Evolutionary conservation across 2,888 invertebrate genomes (phyloP).

Genomic region (Augiades crinisus): DNA sequence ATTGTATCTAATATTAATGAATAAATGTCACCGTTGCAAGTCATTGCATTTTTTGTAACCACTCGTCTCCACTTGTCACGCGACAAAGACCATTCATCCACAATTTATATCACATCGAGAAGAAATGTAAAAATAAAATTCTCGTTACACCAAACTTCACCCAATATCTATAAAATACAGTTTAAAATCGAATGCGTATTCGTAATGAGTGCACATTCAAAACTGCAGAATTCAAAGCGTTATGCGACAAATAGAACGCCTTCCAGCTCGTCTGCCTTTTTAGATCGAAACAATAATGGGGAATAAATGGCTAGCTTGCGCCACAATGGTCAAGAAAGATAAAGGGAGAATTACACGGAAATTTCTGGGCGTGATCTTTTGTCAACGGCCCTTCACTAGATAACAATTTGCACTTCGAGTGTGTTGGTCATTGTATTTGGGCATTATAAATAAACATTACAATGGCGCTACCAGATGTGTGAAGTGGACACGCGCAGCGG

Average conservation of each 20-base stretch:
- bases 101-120: constrained; percentile 47
- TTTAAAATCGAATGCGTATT: constrained; percentile 10
- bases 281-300: constrained; percentile 63
- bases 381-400: constrained; percentile 62
- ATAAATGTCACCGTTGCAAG: constrained; percentile 11
- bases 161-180: constrained; percentile 19
- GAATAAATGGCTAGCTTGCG: constrained; percentile 70
- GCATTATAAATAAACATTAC: constrained; percentile 71
- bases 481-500: constrained; percentile 43
- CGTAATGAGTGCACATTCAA: constrained; percentile 24
- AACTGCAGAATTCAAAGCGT: constrained; percentile 41
- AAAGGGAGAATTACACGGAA: constrained; percentile 77
- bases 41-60: constrained; percentile 42
- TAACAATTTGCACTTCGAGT: constrained; percentile 75
- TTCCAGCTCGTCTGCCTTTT: constrained; percentile 51
- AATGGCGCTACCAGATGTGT: constrained; percentile 69
- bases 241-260: constrained; percentile 74
- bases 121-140: constrained; percentile 23
- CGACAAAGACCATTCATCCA: constrained; percentile 69
- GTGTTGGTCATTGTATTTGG: constrained; percentile 57
- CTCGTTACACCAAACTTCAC: not conserved
- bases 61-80: constrained; percentile 67
- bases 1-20: constrained; percentile 2
- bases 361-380: constrained; percentile 71
- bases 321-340: constrained; percentile 70